Evolutionary conservation across 2,888 invertebrate species (phyloP).

Genomic region (Mechanitis mazaeus): DNA sequence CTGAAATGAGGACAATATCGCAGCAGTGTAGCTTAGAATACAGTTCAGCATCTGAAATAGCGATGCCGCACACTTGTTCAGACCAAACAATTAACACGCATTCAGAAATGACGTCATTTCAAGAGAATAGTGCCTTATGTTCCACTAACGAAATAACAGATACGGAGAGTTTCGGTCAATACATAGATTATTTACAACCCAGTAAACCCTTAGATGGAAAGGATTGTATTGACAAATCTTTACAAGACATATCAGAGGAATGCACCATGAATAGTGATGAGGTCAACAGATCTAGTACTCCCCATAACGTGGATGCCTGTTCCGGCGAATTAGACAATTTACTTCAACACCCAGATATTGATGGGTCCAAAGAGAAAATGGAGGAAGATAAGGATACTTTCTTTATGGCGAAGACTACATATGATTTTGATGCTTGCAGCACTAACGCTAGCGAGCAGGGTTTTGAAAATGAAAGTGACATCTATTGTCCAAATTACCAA

Average conservation of each 20-base stretch:
- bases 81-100: constrained; percentile 71
- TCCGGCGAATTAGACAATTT: constrained; percentile 55
- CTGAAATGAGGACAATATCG: constrained; percentile 80
- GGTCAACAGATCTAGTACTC: constrained; percentile 52
- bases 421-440: constrained; percentile 68
- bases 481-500: constrained; percentile 78
- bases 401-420: constrained; percentile 63
- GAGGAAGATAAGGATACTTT: constrained; percentile 62
- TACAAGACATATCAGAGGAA: constrained; percentile 69
- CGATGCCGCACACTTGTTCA: constrained; percentile 71
- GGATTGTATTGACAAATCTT: constrained; percentile 56
- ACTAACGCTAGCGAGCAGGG: constrained; percentile 69
- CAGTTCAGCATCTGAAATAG: constrained; percentile 77
- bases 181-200: constrained; percentile 66
- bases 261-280: constrained; percentile 69
- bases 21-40: constrained; percentile 84
- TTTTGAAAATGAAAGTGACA: constrained; percentile 78
- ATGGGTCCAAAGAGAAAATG: constrained; percentile 54
- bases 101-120: constrained; percentile 67
- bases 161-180: constrained; percentile 71
- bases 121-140: constrained; percentile 70
- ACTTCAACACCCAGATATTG: constrained; percentile 46
- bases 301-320: constrained; percentile 45
- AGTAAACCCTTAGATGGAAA: constrained; percentile 54
- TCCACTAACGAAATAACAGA: constrained; percentile 72